These are phyloP conservation scores for Leucoptera coffeella DNA, from an alignment of 2,888 invertebrate genomes.

Conservation along the genomic window DNA sequence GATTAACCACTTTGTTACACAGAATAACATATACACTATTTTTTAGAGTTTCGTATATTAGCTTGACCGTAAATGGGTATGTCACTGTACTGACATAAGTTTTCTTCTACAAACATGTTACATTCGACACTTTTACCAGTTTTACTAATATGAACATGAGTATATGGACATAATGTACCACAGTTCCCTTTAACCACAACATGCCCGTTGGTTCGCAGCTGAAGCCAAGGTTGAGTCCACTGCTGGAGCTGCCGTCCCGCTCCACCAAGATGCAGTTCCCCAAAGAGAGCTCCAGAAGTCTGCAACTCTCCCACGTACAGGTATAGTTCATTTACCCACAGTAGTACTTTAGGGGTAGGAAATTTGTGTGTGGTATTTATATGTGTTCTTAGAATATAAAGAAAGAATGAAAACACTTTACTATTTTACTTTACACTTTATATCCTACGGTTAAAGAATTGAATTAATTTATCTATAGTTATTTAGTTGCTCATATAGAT, in stretches of 20 bases:
- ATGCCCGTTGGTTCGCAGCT: slow-evolving; percentile 12
- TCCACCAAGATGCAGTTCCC: slow-evolving; percentile 40
- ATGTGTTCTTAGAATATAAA: no score
- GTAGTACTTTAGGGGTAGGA: no score
- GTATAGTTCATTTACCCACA: no score
- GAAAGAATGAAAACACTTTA: no score
- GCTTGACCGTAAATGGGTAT: no score
- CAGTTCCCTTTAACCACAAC: neutral
- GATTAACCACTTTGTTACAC: no score
- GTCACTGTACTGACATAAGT: no score
- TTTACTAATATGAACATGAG: neutral
- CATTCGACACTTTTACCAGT: neutral
- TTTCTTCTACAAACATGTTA: neutral
- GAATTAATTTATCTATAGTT: no score
- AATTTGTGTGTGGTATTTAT: no score
- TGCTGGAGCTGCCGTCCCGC: slow-evolving; percentile 29
- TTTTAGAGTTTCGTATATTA: no score
- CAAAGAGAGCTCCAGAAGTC: slow-evolving; percentile 57
- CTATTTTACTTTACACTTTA: no score
- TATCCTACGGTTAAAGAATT: no score
- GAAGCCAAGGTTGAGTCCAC: slow-evolving; percentile 28
- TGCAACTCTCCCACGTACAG: slow-evolving; percentile 66
- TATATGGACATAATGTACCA: neutral
- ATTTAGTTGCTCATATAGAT: neutral
- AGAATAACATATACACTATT: neutral